These are phyloP conservation scores for Phocides pigmalion DNA, from an alignment of 1,140 invertebrate species.

Conservation along the genomic window DNA sequence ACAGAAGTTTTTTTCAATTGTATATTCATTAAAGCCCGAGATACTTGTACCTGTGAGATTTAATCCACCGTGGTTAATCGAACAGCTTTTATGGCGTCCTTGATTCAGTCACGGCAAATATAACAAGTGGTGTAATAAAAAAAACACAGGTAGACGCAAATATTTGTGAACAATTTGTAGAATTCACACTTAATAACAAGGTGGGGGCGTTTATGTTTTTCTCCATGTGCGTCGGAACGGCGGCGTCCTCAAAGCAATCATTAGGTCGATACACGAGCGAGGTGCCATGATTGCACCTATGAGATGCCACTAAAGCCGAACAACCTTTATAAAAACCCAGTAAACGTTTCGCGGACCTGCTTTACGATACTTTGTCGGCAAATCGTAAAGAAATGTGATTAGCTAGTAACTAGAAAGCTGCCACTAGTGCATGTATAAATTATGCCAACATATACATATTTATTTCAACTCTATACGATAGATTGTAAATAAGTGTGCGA, in stretches of 20 bases:
- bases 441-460: too few species aligned
- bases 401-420: constrained; percentile 2
- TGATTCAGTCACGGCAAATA: constrained; percentile 72
- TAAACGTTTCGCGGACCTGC: constrained; percentile 14
- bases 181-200: constrained; percentile 82
- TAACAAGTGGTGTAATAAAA: constrained; percentile 65
- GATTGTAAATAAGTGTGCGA: too few species aligned
- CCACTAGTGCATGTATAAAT: too few species aligned
- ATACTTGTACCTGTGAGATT: constrained; percentile 30
- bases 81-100: constrained; percentile 61
- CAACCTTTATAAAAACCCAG: constrained; percentile 9
- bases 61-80: constrained; percentile 67
- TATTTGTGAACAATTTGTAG: constrained; percentile 83
- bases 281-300: constrained; percentile 69
- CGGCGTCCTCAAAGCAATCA: constrained; percentile 73
- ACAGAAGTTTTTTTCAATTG: constrained; percentile 23
- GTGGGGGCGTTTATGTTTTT: constrained; percentile 52
- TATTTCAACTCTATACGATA: too few species aligned
- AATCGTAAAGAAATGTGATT: constrained; percentile 27
- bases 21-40: constrained; percentile 30
- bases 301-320: constrained; percentile 47
- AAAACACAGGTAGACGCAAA: constrained; percentile 81
- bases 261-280: constrained; percentile 53
- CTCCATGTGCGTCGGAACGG: constrained; percentile 42
- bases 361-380: constrained; percentile 24